Evolutionary conservation across 2,797 vertebrate genomes (phyloP).

Genomic region (Naso thynnoides): DNA sequence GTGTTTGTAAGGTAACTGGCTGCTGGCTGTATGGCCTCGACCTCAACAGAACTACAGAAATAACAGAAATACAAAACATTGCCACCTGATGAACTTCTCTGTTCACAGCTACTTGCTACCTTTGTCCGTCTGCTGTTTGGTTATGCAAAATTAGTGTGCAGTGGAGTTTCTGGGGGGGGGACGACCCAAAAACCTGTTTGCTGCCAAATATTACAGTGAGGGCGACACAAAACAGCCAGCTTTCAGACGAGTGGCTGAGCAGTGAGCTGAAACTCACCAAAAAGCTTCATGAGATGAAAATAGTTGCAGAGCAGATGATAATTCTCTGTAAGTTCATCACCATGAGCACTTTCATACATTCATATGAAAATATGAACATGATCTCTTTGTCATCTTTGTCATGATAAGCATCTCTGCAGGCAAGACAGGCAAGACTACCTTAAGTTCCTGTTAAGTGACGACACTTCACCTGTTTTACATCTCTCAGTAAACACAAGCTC

Average conservation of each 20-base stretch:
- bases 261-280: no score
- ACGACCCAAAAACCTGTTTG: not conserved
- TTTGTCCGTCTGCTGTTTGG: not conserved
- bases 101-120: no score
- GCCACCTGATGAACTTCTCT: no score
- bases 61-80: no score
- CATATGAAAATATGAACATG: not conserved
- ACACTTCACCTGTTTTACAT: not conserved
- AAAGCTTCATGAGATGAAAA: not conserved
- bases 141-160: no score
- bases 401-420: not conserved
- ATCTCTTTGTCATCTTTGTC: not conserved
- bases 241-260: not conserved
- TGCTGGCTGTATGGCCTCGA: not conserved
- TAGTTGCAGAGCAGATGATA: not conserved
- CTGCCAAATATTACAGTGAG: not conserved
- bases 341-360: not conserved
- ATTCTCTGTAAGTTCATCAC: not conserved
- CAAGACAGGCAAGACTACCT: not conserved
- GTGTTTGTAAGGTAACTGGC: not conserved
- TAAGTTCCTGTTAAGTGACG: not conserved
- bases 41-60: no score
- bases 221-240: not conserved
- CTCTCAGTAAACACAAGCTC: no score
- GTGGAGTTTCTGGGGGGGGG: no score